Conservation (phyloP, 2,888 invertebrate species). For the Dioctria linearis region DNA sequence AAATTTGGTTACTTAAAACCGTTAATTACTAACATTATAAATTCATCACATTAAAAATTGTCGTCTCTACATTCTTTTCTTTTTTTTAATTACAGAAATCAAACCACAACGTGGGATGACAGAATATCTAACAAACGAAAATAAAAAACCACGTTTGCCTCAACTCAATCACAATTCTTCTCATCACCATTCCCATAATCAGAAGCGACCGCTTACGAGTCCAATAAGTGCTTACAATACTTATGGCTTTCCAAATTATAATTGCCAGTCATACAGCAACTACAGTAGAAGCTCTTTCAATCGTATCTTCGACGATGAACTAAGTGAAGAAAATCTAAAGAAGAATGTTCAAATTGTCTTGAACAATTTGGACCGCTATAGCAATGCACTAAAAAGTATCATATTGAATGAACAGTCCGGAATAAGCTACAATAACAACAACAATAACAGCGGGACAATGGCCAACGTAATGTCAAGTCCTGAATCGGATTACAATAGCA, state of each 20-base stretch:
- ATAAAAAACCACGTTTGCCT: slow-evolving; percentile 69
- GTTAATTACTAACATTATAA: too few relatives aligned
- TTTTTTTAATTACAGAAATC: slow-evolving; percentile 65
- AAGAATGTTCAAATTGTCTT: slow-evolving; percentile 71
- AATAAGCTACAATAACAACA: slow-evolving; percentile 64
- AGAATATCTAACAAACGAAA: slow-evolving; percentile 71
- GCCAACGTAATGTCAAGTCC: slow-evolving; percentile 64
- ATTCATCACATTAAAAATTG: too few relatives aligned
- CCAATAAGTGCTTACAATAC: slow-evolving; percentile 63
- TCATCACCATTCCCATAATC: slow-evolving; percentile 57
- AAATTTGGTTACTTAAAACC: too few relatives aligned
- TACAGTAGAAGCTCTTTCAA: slow-evolving; percentile 55
- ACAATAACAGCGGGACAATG: slow-evolving; percentile 63
- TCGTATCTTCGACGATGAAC: slow-evolving; percentile 63
- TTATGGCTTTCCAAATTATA: slow-evolving; percentile 56
- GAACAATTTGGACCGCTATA: slow-evolving; percentile 70
- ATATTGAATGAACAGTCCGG: slow-evolving; percentile 69
- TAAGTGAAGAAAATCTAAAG: slow-evolving; percentile 71
- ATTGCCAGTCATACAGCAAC: slow-evolving; percentile 18
- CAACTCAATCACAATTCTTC: slow-evolving; percentile 65
- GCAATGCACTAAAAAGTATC: slow-evolving; percentile 70
- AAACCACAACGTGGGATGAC: slow-evolving; percentile 72
- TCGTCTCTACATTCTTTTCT: background rate
- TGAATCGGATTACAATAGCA: slow-evolving; percentile 70
- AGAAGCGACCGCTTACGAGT: slow-evolving; percentile 64